A percentile compares a stretch with the other conserved stretches of the same genome.
Conservation (phyloP, 2,888 invertebrate genomes). For the Spisula subtruncata region DNA sequence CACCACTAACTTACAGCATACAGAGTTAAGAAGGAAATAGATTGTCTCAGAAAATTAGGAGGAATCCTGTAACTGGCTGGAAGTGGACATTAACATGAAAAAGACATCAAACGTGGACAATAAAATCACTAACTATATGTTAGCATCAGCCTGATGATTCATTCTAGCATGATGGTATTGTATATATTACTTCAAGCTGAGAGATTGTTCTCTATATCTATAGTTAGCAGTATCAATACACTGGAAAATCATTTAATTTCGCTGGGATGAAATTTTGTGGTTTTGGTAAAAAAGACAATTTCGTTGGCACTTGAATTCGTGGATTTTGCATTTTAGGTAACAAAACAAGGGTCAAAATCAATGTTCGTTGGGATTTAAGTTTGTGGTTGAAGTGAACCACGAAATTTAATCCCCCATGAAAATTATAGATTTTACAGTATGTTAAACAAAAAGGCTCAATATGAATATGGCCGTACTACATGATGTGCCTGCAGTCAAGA, state of each 20-base stretch:
- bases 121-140: background rate
- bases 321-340: too few relatives aligned
- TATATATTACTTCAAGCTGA: background rate
- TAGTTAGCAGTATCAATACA: background rate
- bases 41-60: background rate
- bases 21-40: background rate
- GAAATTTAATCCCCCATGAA: too few relatives aligned
- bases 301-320: too few relatives aligned
- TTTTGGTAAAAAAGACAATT: too few relatives aligned
- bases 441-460: background rate
- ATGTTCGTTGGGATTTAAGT: too few relatives aligned
- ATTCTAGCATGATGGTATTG: background rate
- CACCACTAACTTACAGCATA: background rate
- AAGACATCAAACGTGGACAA: background rate
- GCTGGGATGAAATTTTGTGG: too few relatives aligned
- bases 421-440: too few relatives aligned
- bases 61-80: background rate
- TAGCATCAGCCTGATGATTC: background rate
- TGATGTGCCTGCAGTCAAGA: too few relatives aligned
- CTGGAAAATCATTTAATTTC: too few relatives aligned
- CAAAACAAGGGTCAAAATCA: too few relatives aligned
- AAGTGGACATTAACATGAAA: background rate
- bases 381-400: too few relatives aligned
- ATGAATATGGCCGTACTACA: too few relatives aligned
- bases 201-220: background rate